phyloP scores from a whole-genome alignment of 2,113 vertebrate species.

The Paraplagusia blochii region DNA sequence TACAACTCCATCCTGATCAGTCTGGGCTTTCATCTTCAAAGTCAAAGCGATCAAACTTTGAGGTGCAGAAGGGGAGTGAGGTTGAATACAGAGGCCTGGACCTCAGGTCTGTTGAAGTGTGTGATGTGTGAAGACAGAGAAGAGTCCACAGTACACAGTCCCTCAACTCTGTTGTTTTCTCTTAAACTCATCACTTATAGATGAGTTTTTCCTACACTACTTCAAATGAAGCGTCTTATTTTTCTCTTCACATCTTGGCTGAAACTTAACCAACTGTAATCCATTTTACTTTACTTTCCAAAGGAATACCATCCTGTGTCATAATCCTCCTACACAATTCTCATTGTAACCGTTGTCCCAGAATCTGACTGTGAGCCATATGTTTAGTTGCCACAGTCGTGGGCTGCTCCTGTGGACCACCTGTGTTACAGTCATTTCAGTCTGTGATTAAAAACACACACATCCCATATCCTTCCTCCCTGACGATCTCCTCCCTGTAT shows the following conservation, averaged over 20 bases:
- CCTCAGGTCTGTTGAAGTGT: constrained; percentile 10
- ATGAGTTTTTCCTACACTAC: constrained; percentile 49
- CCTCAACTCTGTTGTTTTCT: constrained; percentile 30
- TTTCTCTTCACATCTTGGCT: constrained; percentile 6
- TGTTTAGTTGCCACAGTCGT: constrained; percentile 26
- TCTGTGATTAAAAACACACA: constrained; percentile 11
- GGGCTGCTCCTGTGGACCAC: constrained; percentile 1
- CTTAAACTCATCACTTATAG: constrained; percentile 61
- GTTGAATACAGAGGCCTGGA: constrained; percentile 14
- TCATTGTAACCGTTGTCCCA: constrained; percentile 17
- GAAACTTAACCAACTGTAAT: constrained; percentile 11
- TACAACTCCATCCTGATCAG: constrained; percentile 30
- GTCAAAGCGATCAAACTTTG: not conserved
- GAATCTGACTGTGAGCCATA: constrained; percentile 9
- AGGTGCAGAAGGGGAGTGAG: too few relatives aligned
- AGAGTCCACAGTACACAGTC: constrained; percentile 22
- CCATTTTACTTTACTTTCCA: constrained; percentile 1
- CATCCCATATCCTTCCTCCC: constrained; percentile 10
- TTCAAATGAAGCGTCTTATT: constrained; percentile 2
- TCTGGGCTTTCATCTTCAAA: constrained; percentile 64
- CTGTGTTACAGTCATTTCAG: constrained; percentile 12
- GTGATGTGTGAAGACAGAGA: constrained; percentile 6
- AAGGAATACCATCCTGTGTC: too few relatives aligned
- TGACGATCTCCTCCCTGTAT: constrained; percentile 8
- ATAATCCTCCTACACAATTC: constrained; percentile 1